Base-by-base conservation (phyloP, 2,888 invertebrate genomes). In the Corythucha ciliata region DNA sequence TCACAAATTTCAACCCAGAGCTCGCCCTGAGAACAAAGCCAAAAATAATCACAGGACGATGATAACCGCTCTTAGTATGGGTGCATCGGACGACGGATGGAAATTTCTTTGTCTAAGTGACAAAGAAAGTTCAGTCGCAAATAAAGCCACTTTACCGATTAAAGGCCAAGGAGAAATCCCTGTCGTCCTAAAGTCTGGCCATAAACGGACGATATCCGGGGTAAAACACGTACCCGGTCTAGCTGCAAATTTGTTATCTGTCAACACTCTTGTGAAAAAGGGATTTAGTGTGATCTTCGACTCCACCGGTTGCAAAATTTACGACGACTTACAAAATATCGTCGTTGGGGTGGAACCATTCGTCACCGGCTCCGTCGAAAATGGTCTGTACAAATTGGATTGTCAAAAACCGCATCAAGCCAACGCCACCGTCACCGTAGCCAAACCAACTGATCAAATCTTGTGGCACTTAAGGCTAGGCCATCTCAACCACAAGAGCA, bases 221-320 rank as follows among this genome's bases (percentile, higher is more conserved):
- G n/a, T n/a, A n/a, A n/a, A n/a, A n/a, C n/a, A n/a, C n/a, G n/a
- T n/a, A n/a, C n/a, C n/a, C n/a, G n/a, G n/a, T n/a, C n/a, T n/a
- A n/a, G n/a, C n/a, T n/a, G n/a, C n/a, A n/a, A 60, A 61, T 37
- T 53, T 62, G 26, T 37, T 60, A 16, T 59, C 60, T 33, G 58
- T 61, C 8, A 58, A 54, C 40, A 36, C 46, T 32, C 53, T 61
- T 2, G 56, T 58, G 21, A 53, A 57, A 5, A 62, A 59, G 32
- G 60, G 60, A 22, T 42, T 16, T 26, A 18, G 3, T 42, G 42
- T 42, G 2, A 26, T 20, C 16, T 42, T 42, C 16, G 42, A 42
- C 26, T 3, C 4, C 2, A 3, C 14, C 3, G 42, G 42, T 5
- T 42, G 42, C 14, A 42, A 26, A n/a, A 42, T 42, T 12, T 42